Base-by-base conservation (phyloP, 2,888 invertebrate genomes). In the Ophion obscuratus region DNA sequence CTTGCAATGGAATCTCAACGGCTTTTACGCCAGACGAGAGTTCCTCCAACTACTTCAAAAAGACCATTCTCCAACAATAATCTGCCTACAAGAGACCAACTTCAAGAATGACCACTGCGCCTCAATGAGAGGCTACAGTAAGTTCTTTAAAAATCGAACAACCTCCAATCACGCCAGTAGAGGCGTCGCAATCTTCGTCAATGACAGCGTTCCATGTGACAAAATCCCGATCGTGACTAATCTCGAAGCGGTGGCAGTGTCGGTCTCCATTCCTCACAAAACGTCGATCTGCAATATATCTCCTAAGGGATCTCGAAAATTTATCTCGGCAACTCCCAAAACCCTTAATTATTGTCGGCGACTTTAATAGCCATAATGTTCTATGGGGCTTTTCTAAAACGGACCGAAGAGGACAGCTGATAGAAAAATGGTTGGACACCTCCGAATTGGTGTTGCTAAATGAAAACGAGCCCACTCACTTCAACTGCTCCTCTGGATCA, bases 61-160 rank as follows among this genome's bases (percentile, higher is more conserved):
- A 20, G 40, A 68, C 40, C 20, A 20, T 20, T 44, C 40, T 44
- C 85, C 87, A 0, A 31, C 59, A 20, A 81, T 75, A 0, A 57
- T 87, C 70, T 88, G 87, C 79, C 27, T 88, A 2, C 88, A 88
- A 81, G 88, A 88, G 77, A 87, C 84, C 11, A 81, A 87, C 20
- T 86, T 85, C 66, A 82, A 82, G 47, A 27, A 70, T 47, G 47
- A 87, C 40, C 24, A 74, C 36, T 67, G 40, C 27, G 61, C 64
- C 2, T 61, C 36, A 62, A 20, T 87, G 36, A 82, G 67, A 24
- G 77, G 76, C 4, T 88, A 85, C 67, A 53, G 14, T 0, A 59
- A 61, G 27, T 70, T 31, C 57, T 53, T 14, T 5, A 40, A 53
- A 71, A 73, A 67, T 14, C 67, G 57, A 76, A 61, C 27, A 17